phyloP scores from a whole-genome alignment of 2,888 invertebrate genomes.

The Brachypterus glaber region DNA sequence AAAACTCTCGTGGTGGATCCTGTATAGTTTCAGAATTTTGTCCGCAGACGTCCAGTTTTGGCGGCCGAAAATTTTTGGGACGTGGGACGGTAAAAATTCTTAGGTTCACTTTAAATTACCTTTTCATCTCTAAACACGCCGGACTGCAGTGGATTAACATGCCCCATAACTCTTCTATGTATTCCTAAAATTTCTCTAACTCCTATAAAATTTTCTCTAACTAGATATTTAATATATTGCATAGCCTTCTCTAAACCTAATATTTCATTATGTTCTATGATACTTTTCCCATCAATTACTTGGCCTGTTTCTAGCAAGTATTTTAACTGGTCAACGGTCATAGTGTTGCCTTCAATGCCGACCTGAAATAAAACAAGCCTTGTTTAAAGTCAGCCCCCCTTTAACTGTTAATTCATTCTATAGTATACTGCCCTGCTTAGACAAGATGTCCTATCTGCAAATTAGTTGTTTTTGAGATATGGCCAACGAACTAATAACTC shows the following conservation, averaged over 20 bases:
- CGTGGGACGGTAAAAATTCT: no score
- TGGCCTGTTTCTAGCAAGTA: slow-evolving; percentile 84
- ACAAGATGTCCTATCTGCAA: no score
- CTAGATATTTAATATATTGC: slow-evolving; percentile 78
- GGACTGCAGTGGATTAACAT: slow-evolving; percentile 87
- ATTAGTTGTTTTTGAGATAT: no score
- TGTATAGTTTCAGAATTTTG: no score
- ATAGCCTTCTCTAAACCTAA: slow-evolving; percentile 89
- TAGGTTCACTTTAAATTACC: no score
- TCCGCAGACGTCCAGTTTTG: no score
- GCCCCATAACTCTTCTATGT: slow-evolving; percentile 85
- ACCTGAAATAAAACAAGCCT: slow-evolving; percentile 41
- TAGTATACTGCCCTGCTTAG: no score
- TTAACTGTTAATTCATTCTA: no score
- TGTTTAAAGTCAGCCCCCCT: no score
- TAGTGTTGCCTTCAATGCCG: slow-evolving; percentile 95
- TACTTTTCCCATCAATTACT: slow-evolving; percentile 81
- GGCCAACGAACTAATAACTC: no score
- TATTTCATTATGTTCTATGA: slow-evolving; percentile 96
- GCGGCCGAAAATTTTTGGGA: no score
- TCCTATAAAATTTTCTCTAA: slow-evolving; percentile 67
- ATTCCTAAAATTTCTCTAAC: slow-evolving; percentile 85
- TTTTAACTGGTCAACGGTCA: slow-evolving; percentile 85
- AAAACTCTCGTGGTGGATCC: no score
- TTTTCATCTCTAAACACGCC: slow-evolving; percentile 82